Conservation (phyloP, 2,113 vertebrate genomes). For the Labrus mixtus region DNA sequence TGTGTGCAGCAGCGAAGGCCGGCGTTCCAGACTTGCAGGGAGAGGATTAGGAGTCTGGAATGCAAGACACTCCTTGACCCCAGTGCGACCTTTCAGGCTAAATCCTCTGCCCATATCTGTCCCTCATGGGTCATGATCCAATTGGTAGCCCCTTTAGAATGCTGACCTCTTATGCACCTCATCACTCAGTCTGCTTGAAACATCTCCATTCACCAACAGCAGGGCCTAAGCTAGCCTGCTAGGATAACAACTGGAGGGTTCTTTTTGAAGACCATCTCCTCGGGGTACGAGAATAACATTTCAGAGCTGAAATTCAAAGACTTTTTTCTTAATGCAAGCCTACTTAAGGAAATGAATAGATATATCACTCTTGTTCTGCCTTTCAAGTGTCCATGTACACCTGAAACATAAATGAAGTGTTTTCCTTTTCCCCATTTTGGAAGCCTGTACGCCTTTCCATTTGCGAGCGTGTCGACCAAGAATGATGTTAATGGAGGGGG, state of each 20-base stretch:
- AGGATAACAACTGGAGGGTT: conserved; percentile 53
- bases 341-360: conserved; percentile 46
- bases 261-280: conserved; percentile 17
- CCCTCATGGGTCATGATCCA: conserved; percentile 83
- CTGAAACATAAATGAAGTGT: conserved; percentile 82
- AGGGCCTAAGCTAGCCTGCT: conserved; percentile 43
- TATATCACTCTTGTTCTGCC: conserved; percentile 72
- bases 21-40: conserved; percentile 73
- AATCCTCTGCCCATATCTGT: conserved; percentile 80
- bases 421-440: conserved; percentile 46
- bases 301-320: conserved; percentile 41
- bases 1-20: conserved; percentile 60
- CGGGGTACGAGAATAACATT: conserved; percentile 29
- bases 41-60: conserved; percentile 83
- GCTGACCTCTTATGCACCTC: conserved; percentile 76
- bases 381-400: conserved; percentile 75
- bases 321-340: conserved; percentile 57
- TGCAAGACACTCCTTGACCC: conserved; percentile 81
- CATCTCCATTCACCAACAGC: conserved; percentile 65
- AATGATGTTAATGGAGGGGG: conserved; percentile 77
- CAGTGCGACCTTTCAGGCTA: conserved; percentile 74
- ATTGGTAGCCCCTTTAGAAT: conserved; percentile 79
- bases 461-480: conserved; percentile 72
- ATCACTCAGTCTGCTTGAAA: conserved; percentile 71
- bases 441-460: conserved; percentile 70